Base-by-base conservation (phyloP, 2,888 invertebrate species). In the Miltochrista miniata region DNA sequence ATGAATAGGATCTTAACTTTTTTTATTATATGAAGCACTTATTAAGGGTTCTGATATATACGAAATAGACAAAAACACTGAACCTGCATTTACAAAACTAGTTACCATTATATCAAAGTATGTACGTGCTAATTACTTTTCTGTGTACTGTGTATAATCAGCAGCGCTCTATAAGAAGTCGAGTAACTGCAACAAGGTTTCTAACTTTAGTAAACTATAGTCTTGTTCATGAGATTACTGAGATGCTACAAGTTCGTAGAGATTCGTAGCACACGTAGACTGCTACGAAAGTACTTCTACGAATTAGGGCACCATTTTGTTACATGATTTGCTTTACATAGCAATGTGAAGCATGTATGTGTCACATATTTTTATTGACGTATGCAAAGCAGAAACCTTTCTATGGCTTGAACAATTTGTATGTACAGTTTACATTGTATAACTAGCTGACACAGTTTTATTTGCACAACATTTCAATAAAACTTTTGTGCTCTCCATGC, bases 101-200 rank as follows among this genome's bases (percentile, higher is more conserved):
- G n/a, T n/a, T n/a, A n/a, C n/a, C n/a, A n/a, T n/a, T n/a, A 24
- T 24, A 24, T 24, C 18, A 24, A 24, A 24, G 18, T 24, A 4
- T 5, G 18, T 24, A 24, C 5, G 18, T 24, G 5, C 18, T 24
- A 24, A 24, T 24, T 24, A 24, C 3, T 33, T 14, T 3, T 31
- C n/a, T n/a, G n/a, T n/a, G n/a, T 1, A 14, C 14, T n/a, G 11
- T 11, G 7, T n/a, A 15, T 11, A 14, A 33, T n/a, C 7, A 8
- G 36, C 15, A 33, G 33, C 13, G 7, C 18, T 24, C 18, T 24
- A 14, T 34, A 7, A 13, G 11, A 34, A 34, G 33, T 29, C 34
- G 5, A 29, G 31, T 40, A 40, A 33, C 15, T 47, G 12, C 15
- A 40, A 35, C 40, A 34, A 40, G 31, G 39, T 40, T 46, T n/a